Evolutionary conservation across 1,140 invertebrate genomes (phyloP).

Genomic region (Hycleus cichorii): DNA sequence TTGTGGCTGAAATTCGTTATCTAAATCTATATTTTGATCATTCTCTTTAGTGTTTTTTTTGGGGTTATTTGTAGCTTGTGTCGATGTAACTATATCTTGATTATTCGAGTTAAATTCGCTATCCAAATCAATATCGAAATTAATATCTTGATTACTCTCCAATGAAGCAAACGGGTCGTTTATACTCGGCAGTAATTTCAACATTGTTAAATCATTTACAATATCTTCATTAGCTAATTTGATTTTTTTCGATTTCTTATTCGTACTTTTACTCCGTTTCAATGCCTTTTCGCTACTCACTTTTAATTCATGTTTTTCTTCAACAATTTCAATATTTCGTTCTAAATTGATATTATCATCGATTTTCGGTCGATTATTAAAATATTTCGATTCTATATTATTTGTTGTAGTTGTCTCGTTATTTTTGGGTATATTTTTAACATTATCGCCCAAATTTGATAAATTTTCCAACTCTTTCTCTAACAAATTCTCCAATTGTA

Average conservation of each 20-base stretch:
- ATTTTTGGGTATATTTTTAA: neutral
- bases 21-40: no score
- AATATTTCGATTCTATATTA: conserved; percentile 2
- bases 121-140: no score
- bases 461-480: conserved; percentile 13
- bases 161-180: conserved; percentile 20
- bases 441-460: no score
- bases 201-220: conserved; percentile 11
- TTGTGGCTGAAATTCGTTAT: no score
- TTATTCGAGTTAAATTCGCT: no score
- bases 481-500: conserved; percentile 27
- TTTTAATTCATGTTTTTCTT: no score
- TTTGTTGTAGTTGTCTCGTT: neutral
- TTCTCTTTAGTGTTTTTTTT: no score
- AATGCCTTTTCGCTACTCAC: neutral
- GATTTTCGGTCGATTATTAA: no score
- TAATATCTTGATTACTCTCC: neutral
- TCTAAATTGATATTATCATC: neutral
- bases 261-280: neutral
- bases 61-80: no score
- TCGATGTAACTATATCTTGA: no score
- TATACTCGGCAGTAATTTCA: conserved; percentile 24
- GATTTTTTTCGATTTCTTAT: neutral
- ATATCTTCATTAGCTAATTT: neutral
- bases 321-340: no score